Conservation (phyloP, 1,140 invertebrate genomes). For the Callitettix versicolor region DNA sequence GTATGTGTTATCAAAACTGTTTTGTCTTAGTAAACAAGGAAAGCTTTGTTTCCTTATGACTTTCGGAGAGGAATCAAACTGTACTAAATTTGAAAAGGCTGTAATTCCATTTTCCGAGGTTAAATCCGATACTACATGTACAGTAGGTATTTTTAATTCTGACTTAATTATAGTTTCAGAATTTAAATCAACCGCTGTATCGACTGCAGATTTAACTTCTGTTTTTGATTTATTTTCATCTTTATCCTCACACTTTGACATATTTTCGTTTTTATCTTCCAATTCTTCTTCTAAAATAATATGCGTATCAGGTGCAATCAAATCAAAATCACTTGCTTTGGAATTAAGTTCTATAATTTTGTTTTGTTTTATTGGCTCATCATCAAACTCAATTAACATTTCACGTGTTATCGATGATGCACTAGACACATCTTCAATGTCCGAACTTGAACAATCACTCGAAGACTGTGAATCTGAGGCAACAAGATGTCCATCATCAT, state of each 20-base stretch:
- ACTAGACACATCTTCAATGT: constrained; percentile 13
- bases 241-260: too few species aligned
- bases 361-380: too few species aligned
- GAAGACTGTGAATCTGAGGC: constrained; percentile 20
- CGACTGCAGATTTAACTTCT: too few species aligned
- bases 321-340: too few species aligned
- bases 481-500: constrained; percentile 18
- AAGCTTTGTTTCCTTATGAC: not conserved
- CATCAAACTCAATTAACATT: too few species aligned
- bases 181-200: too few species aligned
- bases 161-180: too few species aligned
- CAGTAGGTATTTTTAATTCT: not conserved
- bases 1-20: not conserved
- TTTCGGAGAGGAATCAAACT: not conserved
- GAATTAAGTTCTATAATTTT: too few species aligned
- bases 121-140: not conserved
- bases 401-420: not conserved
- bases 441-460: constrained; percentile 17
- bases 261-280: too few species aligned
- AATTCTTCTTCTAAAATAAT: too few species aligned
- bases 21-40: not conserved
- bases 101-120: not conserved
- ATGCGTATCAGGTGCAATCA: too few species aligned
- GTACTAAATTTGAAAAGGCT: not conserved
- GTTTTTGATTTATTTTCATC: too few species aligned